These are phyloP conservation scores for Cranoglanis bouderius DNA, from an alignment of 2,113 vertebrate genomes.

Conservation along the genomic window DNA sequence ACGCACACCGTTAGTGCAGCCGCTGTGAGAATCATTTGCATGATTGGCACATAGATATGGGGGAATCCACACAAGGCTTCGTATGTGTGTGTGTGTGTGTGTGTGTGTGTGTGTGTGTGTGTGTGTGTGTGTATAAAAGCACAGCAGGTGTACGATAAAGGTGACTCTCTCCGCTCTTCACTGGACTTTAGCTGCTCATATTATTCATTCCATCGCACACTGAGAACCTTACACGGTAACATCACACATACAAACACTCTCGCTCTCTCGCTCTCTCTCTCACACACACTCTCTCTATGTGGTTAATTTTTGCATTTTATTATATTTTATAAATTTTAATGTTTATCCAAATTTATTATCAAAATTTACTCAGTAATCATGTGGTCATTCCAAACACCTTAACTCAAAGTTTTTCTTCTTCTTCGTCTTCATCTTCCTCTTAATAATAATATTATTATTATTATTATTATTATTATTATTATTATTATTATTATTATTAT, in stretches of 20 bases:
- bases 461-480: no score
- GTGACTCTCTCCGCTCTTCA: conserved; percentile 28
- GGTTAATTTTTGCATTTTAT: neutral
- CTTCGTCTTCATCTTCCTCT: no score
- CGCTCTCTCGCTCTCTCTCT: neutral
- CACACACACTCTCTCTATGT: neutral
- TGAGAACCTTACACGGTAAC: conserved; percentile 1
- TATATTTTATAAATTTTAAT: neutral
- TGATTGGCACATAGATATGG: conserved; percentile 38
- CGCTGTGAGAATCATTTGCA: conserved; percentile 30
- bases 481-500: neutral
- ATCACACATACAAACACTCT: neutral
- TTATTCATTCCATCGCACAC: conserved; percentile 11
- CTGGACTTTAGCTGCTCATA: conserved; percentile 26
- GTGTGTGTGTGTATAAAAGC: conserved; percentile 42
- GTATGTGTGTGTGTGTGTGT: conserved; percentile 32
- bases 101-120: conserved; percentile 23
- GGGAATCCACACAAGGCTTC: conserved; percentile 33
- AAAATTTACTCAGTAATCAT: neutral
- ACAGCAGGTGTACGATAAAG: conserved; percentile 41
- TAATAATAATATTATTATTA: no score
- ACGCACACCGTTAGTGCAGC: conserved; percentile 14
- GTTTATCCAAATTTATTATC: neutral
- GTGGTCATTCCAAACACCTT: neutral
- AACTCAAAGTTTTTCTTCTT: neutral